Evolutionary conservation across 2,113 vertebrate species (phyloP), one percentile per base, ranked within the genome.

Genomic region (Cercopithecus mona): DNA sequence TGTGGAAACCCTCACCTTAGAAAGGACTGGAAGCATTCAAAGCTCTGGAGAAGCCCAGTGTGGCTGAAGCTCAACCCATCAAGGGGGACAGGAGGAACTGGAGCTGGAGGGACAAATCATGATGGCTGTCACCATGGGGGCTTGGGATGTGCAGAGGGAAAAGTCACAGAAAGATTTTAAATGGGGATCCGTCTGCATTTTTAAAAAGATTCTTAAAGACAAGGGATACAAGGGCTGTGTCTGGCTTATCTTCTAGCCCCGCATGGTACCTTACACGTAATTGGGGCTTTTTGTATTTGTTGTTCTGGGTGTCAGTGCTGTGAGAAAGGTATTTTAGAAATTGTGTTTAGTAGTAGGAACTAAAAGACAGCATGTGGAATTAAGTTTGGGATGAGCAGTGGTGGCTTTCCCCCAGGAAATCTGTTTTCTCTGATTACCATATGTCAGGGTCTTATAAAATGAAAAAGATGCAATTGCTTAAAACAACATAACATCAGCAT

Each of bases 351-450:
- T 73, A 43, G 52, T 78, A 73, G 83, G 91, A 85, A 66, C 22
- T 38, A 55, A 57, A 2, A 11, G 50, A 80, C 27, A n/a, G 14
- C 10, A 1, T 30, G 16, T 55, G 11, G 73, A 94, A 88, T 92
- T 92, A 79, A 96, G 91, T 61, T 57, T 59, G 64, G 45, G 73
- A 92, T 43, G 11, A 82, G 38, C 14, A 48, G 81, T n/a, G 18
- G 57, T 66, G 86, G 40, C 35, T 89, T 92, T 94, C 55, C n/a
- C 52, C 94, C 68, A 6, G 23, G 52, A 97, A 97, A 96, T 91
- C 84, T 91, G 52, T 93, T 96, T 97, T 70, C 64, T 86, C 86
- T 94, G 73, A 80, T 96, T 96, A 94, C 83, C 83, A 38, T 61
- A 64, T 92, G 68, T 88, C 73, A 93, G 20, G 64, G 82, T 50